A percentile compares a stretch with the other conserved stretches of the same genome.
Evolutionary conservation across 64 coral and sea anemone species (phyloP).

Genomic region (Catalaphyllia jardinei): DNA sequence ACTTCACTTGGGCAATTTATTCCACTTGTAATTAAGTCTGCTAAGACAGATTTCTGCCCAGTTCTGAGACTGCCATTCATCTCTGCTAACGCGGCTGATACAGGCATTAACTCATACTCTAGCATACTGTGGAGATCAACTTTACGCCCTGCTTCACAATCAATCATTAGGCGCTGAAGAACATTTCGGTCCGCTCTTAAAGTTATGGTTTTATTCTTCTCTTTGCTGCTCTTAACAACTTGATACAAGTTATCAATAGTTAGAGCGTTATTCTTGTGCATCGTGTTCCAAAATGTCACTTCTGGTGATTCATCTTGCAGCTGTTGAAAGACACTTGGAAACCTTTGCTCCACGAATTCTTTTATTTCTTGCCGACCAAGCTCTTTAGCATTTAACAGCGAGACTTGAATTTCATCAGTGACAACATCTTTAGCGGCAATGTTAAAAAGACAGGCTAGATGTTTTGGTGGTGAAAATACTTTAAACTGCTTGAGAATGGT

Average conservation of each 20-base stretch:
- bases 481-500: constrained; percentile 53
- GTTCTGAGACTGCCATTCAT: constrained; percentile 74
- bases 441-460: constrained; percentile 38
- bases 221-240: constrained; percentile 52
- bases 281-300: constrained; percentile 33
- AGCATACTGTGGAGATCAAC: constrained; percentile 69
- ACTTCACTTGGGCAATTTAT: constrained; percentile 58
- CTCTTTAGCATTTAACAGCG: constrained; percentile 32
- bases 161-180: constrained; percentile 69
- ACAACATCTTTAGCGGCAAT: constrained; percentile 53
- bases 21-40: constrained; percentile 65
- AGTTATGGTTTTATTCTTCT: constrained; percentile 38
- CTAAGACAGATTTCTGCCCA: constrained; percentile 66
- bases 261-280: constrained; percentile 63
- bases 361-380: constrained; percentile 15
- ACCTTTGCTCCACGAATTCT: constrained; percentile 26
- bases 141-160: constrained; percentile 59
- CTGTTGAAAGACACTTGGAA: not conserved
- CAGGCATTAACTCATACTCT: constrained; percentile 66
- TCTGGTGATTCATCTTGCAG: not conserved
- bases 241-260: constrained; percentile 64
- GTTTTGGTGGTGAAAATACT: constrained; percentile 40
- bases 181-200: constrained; percentile 49
- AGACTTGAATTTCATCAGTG: constrained; percentile 37
- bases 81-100: constrained; percentile 60